These are phyloP conservation scores for Columba janthina DNA, from an alignment of 2,113 vertebrate species.

Conservation along the genomic window DNA sequence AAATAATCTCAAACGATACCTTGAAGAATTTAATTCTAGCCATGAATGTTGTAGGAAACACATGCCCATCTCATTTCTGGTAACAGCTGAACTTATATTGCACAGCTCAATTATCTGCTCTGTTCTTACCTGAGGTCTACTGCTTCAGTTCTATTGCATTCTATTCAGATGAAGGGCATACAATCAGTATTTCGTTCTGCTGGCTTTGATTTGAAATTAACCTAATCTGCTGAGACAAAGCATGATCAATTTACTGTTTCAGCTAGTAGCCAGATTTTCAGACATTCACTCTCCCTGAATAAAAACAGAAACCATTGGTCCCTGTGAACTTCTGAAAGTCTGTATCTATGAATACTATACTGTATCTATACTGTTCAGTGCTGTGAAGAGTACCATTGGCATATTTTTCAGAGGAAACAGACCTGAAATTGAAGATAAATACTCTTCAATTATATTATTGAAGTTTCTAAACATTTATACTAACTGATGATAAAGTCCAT, in stretches of 20 bases:
- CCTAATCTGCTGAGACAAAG: not conserved
- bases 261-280: not conserved
- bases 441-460: not conserved
- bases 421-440: not conserved
- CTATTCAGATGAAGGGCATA: not conserved
- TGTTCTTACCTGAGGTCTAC: not conserved
- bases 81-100: not conserved
- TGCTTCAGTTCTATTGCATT: not conserved
- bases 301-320: not conserved
- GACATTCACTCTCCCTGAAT: not conserved
- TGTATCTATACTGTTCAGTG: not conserved
- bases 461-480: not conserved
- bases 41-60: not conserved
- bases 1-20: not conserved
- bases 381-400: not conserved
- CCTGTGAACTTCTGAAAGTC: not conserved
- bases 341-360: not conserved
- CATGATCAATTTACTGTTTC: not conserved
- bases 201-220: not conserved
- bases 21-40: not conserved
- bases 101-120: not conserved
- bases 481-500: not conserved
- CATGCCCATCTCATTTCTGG: accelerated
- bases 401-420: not conserved
- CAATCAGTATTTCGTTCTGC: not conserved